Base-by-base conservation (phyloP, 2,888 invertebrate species). In the Ganaspis brasiliensis region DNA sequence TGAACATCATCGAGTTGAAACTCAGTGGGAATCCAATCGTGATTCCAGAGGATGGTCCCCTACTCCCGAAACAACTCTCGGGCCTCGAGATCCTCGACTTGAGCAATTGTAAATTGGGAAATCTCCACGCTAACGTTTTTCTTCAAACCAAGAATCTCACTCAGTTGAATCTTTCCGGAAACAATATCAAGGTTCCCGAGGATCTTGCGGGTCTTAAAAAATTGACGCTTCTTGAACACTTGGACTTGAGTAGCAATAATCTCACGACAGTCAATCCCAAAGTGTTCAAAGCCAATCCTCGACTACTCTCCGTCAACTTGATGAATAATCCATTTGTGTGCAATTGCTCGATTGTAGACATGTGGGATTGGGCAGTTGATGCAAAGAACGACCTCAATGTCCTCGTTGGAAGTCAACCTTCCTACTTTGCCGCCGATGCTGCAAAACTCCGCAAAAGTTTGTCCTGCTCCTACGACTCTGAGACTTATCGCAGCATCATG, bases 331-430 rank as follows among this genome's bases (percentile, higher is more conserved):
- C 94, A 1, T 95, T 95, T 92, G 91, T 93, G 75, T 95, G 95
- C 85, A 94, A 95, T 83, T 96, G 95, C 83, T 93, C 94, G 79
- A 93, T 95, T 26, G 94, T 94, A 0, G 94, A 95, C 76, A 93
- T 95, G 92, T 95, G 95, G 95, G 94, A 95, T 83, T 95, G 95
- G 95, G 95, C 95, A 0, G 92, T 94, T 49, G 93, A 94, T 89
- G 93, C 93, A 45, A 94, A 94, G 85, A 94, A 94, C 12, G 94
- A 95, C 83, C 90, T 95, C 61, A 93, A 94, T 78, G 93, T 95
- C 35, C 92, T 95, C 45, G 92, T 95, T 19, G 95, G 95, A 52
- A 94, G 95, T 1, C 94, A 94, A 82, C 94, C 94, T 55, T 93
- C 94, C 80, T 94, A 94, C 80, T 94, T 95, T 35, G 93, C 93